Percentiles rank a stretch among this genome's conserved stretches.
phyloP scores from a whole-genome alignment of 2,113 vertebrate species.

The Thamnaconus septentrionalis region DNA sequence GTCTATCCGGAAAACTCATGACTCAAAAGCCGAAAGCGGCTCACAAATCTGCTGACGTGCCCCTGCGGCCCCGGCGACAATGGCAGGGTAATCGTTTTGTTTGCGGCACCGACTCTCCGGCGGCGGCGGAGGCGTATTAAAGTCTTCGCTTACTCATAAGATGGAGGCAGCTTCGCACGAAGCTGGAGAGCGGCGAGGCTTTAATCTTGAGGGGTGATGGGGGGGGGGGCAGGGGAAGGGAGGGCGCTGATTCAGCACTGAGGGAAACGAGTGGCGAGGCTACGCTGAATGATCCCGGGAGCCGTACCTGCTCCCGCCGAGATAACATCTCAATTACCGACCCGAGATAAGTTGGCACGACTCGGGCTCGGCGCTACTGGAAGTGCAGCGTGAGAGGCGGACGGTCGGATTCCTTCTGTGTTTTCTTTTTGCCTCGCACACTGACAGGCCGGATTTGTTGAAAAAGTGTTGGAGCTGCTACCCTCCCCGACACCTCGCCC shows the following conservation, averaged over 20 bases:
- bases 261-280: conserved; percentile 42
- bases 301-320: conserved; percentile 43
- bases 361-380: background rate
- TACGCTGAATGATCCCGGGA: conserved; percentile 51
- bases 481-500: too few species aligned
- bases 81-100: conserved; percentile 29
- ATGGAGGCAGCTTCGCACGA: conserved; percentile 23
- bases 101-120: conserved; percentile 20
- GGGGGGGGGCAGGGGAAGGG: background rate
- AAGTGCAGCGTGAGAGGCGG: background rate
- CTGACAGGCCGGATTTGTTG: conserved; percentile 37
- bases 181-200: conserved; percentile 16
- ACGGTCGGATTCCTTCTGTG: conserved; percentile 22
- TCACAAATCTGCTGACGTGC: conserved; percentile 20
- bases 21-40: background rate
- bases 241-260: conserved; percentile 52
- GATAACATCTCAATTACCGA: conserved; percentile 75
- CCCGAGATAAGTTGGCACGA: conserved; percentile 49
- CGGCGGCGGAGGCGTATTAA: conserved; percentile 3
- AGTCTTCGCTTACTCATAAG: conserved; percentile 18
- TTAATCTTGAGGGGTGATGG: conserved; percentile 36
- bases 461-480: conserved; percentile 40
- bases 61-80: conserved; percentile 9
- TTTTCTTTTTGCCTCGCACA: background rate
- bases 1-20: background rate